Evolutionary conservation across 2,888 invertebrate species (phyloP), one percentile per base, ranked within the genome.

Genomic region (Diplolepis rosae): DNA sequence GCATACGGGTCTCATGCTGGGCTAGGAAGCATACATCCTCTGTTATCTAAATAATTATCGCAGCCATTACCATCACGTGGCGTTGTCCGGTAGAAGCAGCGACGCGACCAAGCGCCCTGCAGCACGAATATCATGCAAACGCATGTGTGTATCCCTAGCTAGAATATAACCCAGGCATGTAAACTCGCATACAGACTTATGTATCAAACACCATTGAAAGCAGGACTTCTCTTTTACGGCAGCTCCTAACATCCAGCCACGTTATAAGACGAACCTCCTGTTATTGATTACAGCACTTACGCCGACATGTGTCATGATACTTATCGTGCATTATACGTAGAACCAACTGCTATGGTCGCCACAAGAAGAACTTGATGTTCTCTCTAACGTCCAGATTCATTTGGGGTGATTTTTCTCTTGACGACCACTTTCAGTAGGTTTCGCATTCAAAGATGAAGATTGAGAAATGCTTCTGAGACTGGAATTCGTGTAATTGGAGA

Each of bases 11-110:
- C 83, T 80, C 85, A 85, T 84, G 85, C 85, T 83, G 85, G 79
- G 85, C 80, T 85, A 84, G 85, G 83, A 84, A 84, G 83, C 85
- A 85, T 85, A 84, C 83, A 85, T 85, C 84, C 84, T 83, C 81
- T 82, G 83, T 82, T 85, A 85, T 86, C 86, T 85, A 85, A 85
- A 86, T 85, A 85, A 86, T 85, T 85, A 85, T 86, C 85, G 82
- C 85, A 77, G 83, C 84, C 84, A 85, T 85, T 85, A 85, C 83
- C 85, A 84, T 85, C 84, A 83, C 85, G 83, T 82, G 83, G 83
- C 83, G 84, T 81, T 85, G 85, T 85, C 83, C 84, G 80, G 75
- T 80, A 80, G 81, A 84, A 79, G 77, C 82, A 82, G 79, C 82
- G 79, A 80, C 79, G 82, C 79, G 77, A 79, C 81, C 77, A 75